Base-by-base conservation (phyloP, 2,888 invertebrate genomes). In the Lepidocyrtoides sp. region DNA sequence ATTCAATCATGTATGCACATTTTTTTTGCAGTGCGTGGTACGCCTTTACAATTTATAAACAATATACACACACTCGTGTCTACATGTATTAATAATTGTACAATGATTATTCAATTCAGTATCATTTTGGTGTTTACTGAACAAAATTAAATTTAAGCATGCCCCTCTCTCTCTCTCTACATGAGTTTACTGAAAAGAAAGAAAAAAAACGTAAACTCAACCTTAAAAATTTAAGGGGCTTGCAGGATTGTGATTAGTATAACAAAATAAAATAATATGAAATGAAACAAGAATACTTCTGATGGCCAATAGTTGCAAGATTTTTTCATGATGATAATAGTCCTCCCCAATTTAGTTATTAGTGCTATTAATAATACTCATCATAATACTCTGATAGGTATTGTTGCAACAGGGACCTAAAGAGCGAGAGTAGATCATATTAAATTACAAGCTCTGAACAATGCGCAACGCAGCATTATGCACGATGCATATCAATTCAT, bases 231-330 rank as follows among this genome's bases (percentile, higher is more conserved):
- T n/a, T 17, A 79, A 79, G 51, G 77, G 44, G 44, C 14, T 48
- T 20, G 41, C 69, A 57, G 57, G 51, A 79, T 54, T 79, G 79
- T 29, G 17, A 79, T 54, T 54, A 77, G 7, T 51, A 17, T 20
- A 75, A 12, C n/a, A 12, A n/a, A 51, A 7, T 60, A 23, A 48
- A n/a, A 51, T n/a, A 14, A 17, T 17, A 41, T 36, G 20, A 36
- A n/a, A n/a, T n/a, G n/a, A n/a, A n/a, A n/a, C n/a, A n/a, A n/a
- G n/a, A n/a, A n/a, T n/a, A n/a, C n/a, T 36, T 14, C 8, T 51
- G 12, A 84, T 83, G 83, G 26, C 44, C 75, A 75, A 86, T 60
- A 86, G 60, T 60, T 75, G 87, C 77, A 77, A 87, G 87, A 87
- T 87, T 66, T 60, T 77, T 36, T 60, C 14, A 41, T 72, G 75